Evolutionary conservation across 2,113 vertebrate species (phyloP).

Genomic region (Conger conger): DNA sequence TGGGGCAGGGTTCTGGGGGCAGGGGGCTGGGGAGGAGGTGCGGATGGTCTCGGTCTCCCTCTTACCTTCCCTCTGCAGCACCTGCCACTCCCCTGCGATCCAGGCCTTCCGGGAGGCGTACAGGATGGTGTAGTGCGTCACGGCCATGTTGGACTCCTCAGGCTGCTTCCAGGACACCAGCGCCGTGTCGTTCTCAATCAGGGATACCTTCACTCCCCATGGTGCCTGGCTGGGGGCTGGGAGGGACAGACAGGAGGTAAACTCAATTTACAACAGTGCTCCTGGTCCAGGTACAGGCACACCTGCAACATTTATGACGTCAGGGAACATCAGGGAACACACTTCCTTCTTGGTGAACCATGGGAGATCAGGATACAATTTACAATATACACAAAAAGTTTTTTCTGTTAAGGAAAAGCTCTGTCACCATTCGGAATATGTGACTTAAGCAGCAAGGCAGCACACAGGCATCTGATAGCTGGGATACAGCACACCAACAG

Average conservation of each 20-base stretch:
- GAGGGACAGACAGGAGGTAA: slow-evolving; percentile 18
- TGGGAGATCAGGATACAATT: background rate
- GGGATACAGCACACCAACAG: background rate
- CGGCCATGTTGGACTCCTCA: slow-evolving; percentile 71
- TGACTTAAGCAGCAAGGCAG: background rate
- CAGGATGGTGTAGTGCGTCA: slow-evolving; percentile 88
- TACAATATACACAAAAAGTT: no score
- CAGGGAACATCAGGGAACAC: background rate
- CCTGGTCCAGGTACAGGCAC: background rate
- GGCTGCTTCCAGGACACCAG: slow-evolving; percentile 94
- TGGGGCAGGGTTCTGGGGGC: background rate
- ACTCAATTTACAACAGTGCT: background rate
- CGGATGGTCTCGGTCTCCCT: no score
- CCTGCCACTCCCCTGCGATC: slow-evolving; percentile 86
- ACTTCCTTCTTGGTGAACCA: background rate
- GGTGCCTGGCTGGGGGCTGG: slow-evolving; percentile 86
- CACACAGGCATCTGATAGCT: background rate
- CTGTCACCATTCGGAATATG: background rate
- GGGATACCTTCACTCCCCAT: slow-evolving; percentile 78
- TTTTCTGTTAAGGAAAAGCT: background rate
- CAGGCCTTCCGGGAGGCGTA: slow-evolving; percentile 86
- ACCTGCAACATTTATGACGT: background rate
- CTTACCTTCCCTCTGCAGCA: slow-evolving; percentile 72
- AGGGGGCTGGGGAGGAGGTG: background rate
- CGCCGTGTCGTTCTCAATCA: slow-evolving; percentile 92